Conservation (phyloP, 2,113 vertebrate genomes). For the Fregata magnificens region DNA sequence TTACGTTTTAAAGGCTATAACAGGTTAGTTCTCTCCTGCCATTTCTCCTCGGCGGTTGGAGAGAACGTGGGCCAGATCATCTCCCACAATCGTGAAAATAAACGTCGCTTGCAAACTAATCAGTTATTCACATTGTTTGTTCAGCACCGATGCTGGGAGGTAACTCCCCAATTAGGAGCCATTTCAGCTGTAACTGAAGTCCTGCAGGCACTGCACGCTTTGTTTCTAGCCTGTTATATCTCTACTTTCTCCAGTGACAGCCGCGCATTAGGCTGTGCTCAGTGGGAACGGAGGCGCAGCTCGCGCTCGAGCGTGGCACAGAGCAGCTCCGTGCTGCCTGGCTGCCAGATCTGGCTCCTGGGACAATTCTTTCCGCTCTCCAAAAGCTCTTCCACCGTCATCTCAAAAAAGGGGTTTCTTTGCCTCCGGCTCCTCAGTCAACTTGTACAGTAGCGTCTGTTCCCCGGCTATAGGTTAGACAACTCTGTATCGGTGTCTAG, state of each 20-base stretch:
- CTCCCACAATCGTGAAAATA: not conserved
- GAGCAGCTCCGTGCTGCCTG: not conserved
- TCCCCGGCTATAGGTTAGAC: not conserved
- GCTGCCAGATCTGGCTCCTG: not conserved
- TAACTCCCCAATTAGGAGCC: slow-evolving; percentile 57
- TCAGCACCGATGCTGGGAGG: slow-evolving; percentile 25
- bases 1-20: slow-evolving; percentile 9
- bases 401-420: not conserved
- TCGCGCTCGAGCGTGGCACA: not conserved
- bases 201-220: slow-evolving; percentile 47
- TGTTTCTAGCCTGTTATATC: slow-evolving; percentile 57
- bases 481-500: not conserved
- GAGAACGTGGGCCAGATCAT: not conserved
- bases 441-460: not conserved
- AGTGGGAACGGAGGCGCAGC: not conserved
- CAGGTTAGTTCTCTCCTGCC: slow-evolving; percentile 15
- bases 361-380: slow-evolving; percentile 6
- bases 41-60: not conserved
- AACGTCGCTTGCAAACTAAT: slow-evolving; percentile 6
- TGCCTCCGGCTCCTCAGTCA: not conserved
- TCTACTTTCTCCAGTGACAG: slow-evolving; percentile 57
- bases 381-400: not conserved
- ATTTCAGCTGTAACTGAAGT: slow-evolving; percentile 48
- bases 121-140: slow-evolving; percentile 24
- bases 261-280: not conserved